phyloP scores from a whole-genome alignment of 2,113 vertebrate genomes.

The Callocephalon fimbriatum region DNA sequence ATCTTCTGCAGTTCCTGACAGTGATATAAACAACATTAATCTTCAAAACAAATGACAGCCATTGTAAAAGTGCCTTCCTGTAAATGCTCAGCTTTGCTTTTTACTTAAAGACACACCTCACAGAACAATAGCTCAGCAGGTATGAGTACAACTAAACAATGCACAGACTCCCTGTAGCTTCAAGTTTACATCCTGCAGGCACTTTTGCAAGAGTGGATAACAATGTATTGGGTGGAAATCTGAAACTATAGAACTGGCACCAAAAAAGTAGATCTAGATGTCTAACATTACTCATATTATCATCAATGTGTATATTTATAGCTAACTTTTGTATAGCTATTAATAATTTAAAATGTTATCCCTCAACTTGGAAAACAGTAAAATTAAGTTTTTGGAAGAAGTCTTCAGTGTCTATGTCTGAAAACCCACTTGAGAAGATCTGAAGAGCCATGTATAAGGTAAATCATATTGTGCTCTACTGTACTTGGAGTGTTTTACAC shows the following conservation, averaged over 20 bases:
- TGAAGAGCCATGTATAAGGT: neutral
- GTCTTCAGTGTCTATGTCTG: neutral
- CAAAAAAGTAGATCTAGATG: neutral
- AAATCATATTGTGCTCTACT: neutral
- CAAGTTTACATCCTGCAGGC: constrained; percentile 38
- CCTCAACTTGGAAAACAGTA: neutral
- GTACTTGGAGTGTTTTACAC: neutral
- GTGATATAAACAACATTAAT: constrained; percentile 9
- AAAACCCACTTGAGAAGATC: neutral
- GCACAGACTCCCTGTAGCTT: neutral
- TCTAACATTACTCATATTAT: neutral
- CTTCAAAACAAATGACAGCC: constrained; percentile 61
- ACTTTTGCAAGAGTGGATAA: neutral
- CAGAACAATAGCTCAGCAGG: constrained; percentile 83
- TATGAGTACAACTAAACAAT: constrained; percentile 57
- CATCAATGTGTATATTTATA: neutral
- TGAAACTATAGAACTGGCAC: neutral
- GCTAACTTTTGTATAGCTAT: neutral
- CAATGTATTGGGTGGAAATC: neutral
- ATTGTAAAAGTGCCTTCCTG: constrained; percentile 55
- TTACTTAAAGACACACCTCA: constrained; percentile 78
- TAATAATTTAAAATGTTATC: neutral
- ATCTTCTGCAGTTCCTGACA: neutral
- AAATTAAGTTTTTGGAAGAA: neutral
- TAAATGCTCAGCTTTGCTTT: constrained; percentile 62